Evolutionary conservation across 1,140 invertebrate species (phyloP), one percentile per base, ranked within the genome.

Genomic region (Nomia melanderi): DNA sequence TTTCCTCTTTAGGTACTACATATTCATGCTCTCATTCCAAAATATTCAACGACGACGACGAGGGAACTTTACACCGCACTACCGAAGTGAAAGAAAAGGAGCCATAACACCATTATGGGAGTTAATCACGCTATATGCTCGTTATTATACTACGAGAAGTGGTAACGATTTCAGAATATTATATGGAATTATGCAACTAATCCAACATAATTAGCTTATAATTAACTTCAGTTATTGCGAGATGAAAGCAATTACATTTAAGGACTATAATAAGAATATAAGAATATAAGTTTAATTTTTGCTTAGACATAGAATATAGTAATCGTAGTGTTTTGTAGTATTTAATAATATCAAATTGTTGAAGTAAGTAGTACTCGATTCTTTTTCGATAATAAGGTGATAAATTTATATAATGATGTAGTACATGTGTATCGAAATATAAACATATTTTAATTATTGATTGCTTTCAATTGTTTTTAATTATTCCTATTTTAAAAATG

Each of bases 51-150:
- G 20, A 0, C 5, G 1, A 5, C 23, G 50, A 33, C 6, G 64
- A 41, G 70, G 47, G 53, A 69, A 23, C 33, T 64, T 54, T 31
- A 39, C 5, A 29, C 5, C 9, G 14, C 7, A 23, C 14, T 7
- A 4, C 14, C 54, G 69, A 57, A 44, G 41, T 25, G 33, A 75
- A 25, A 78, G 44, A 63, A 71, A 72, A 56, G 47, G 29, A 44
- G 20, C 33, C 36, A 20, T 44, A 17, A 11, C 4, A n/a, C 33
- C 23, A 54, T 57, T 62, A 85, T 77, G 57, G 39, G 50, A 20
- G 25, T 0, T 14, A 23, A 57, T 59, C 72, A 74, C 67, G 73
- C 79, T 25, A 78, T 77, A 14, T 14, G 36, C 39, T 74, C 77
- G 56, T 82, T 84, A 81, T n/a, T 50, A 29, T n/a, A 6, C 14